Evolutionary conservation across 2,888 invertebrate genomes (phyloP).

Genomic region (Pseudococcus longispinus): DNA sequence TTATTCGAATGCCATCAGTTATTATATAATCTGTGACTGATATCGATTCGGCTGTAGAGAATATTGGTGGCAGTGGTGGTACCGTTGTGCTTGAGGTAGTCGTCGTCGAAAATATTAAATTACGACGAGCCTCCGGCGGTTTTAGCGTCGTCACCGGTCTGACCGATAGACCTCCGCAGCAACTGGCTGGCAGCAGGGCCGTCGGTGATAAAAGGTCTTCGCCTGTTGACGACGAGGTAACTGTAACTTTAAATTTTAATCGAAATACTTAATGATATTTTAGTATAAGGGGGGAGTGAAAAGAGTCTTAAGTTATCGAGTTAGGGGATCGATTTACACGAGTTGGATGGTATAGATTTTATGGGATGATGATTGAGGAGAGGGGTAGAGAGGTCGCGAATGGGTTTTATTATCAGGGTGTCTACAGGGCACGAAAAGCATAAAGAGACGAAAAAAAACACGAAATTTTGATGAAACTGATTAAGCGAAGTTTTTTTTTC

Average conservation of each 20-base stretch:
- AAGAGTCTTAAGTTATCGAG: neutral
- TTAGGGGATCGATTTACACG: too few relatives aligned
- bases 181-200: conserved; percentile 44
- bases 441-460: too few relatives aligned
- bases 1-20: conserved; percentile 27
- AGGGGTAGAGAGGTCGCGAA: too few relatives aligned
- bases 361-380: too few relatives aligned
- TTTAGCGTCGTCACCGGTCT: conserved; percentile 58
- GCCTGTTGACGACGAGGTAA: neutral
- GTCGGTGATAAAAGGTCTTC: neutral
- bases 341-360: too few relatives aligned
- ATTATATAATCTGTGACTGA: conserved; percentile 41
- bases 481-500: too few relatives aligned
- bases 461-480: too few relatives aligned
- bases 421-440: too few relatives aligned
- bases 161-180: conserved; percentile 57
- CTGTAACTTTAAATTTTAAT: conserved; percentile 38
- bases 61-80: conserved; percentile 57
- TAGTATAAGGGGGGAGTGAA: too few relatives aligned
- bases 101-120: conserved; percentile 49
- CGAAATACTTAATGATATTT: neutral
- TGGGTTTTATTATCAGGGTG: too few relatives aligned
- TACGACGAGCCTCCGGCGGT: conserved; percentile 57
- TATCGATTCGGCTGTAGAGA: conserved; percentile 55
- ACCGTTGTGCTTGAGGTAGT: conserved; percentile 57